Percentiles rank a stretch among this genome's conserved stretches.
These are phyloP conservation scores for Oryzias curvinotus DNA, from an alignment of 2,113 vertebrate species.

Conservation along the genomic window DNA sequence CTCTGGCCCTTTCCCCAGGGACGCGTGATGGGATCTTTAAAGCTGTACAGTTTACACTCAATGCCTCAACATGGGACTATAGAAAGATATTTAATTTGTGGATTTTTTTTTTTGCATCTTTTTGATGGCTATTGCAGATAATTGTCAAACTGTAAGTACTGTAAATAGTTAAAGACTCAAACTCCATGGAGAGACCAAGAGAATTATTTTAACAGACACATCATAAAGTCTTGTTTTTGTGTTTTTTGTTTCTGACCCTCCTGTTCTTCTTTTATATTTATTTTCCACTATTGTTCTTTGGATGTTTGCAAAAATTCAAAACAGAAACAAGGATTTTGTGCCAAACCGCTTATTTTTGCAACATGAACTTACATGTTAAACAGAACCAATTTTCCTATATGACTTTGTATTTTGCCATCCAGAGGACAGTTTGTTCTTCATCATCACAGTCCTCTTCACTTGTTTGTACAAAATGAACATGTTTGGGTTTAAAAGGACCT, in stretches of 20 bases:
- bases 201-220: slow-evolving; percentile 66
- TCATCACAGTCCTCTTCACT: slow-evolving; percentile 49
- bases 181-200: slow-evolving; percentile 71
- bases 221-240: slow-evolving; percentile 44
- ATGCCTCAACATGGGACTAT: slow-evolving; percentile 81
- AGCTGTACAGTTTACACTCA: slow-evolving; percentile 92
- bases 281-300: slow-evolving; percentile 7
- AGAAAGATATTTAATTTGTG: slow-evolving; percentile 75
- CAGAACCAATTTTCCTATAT: slow-evolving; percentile 97
- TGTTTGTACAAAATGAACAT: slow-evolving; percentile 50
- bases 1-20: slow-evolving; percentile 69
- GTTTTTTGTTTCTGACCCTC: background rate
- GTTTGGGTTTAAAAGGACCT: slow-evolving; percentile 51
- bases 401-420: slow-evolving; percentile 92
- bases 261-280: background rate
- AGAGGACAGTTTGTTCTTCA: slow-evolving; percentile 72
- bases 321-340: slow-evolving; percentile 86
- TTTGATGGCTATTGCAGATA: slow-evolving; percentile 73
- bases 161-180: slow-evolving; percentile 89
- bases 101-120: slow-evolving; percentile 70
- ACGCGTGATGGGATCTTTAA: slow-evolving; percentile 62
- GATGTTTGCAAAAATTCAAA: slow-evolving; percentile 57
- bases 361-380: slow-evolving; percentile 57
- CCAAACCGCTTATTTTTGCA: slow-evolving; percentile 95
- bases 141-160: slow-evolving; percentile 90